Evolutionary conservation across 2,113 vertebrate genomes (phyloP), one percentile per base, ranked within the genome.

Genomic region (Formicarius rufipectus): DNA sequence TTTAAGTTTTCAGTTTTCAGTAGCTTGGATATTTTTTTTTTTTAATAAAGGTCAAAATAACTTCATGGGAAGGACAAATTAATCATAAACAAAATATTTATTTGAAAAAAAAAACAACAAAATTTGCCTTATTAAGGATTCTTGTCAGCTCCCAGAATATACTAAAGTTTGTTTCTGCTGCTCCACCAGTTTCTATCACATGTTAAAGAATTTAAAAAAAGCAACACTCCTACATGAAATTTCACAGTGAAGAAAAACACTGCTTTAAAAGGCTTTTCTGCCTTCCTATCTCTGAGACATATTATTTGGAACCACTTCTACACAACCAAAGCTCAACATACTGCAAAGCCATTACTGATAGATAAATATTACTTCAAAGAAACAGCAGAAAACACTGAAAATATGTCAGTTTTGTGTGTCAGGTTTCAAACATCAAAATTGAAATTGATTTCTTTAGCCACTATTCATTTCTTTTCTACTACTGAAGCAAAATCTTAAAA

Each of bases 181-280:
- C 42, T 91, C 58, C 30, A 69, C 62, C 58, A 82, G 84, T 73
- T 66, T 37, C 45, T 30, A 79, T 95, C 91, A 95, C 87, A 95
- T 87, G 74, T 10, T 68, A 69, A 22, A 37, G 81, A 87, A 62
- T 71, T 94, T 92, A 55, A 96, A 95, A 66, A 96, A 94, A 85
- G 72, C 68, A 94, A 94, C 67, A 90, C 88, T 90, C 88, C 92
- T 84, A 95, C 90, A 88, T 50, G 42, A 92, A 91, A 82, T 93
- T 79, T 94, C 62, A 87, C 66, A 87, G 56, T n/a, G 37, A 55
- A 72, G 63, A 78, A 58, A 42, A 83, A 44, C 27, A 27, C 33
- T 40, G 37, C 53, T 94, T 91, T 95, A 66, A 89, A 89, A 66
- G 7, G 5, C 10, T 87, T 92, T 78, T 73, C 27, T 84, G 40